Evolutionary conservation across 2,888 invertebrate species (phyloP).

Genomic region (Molanna angustata): DNA sequence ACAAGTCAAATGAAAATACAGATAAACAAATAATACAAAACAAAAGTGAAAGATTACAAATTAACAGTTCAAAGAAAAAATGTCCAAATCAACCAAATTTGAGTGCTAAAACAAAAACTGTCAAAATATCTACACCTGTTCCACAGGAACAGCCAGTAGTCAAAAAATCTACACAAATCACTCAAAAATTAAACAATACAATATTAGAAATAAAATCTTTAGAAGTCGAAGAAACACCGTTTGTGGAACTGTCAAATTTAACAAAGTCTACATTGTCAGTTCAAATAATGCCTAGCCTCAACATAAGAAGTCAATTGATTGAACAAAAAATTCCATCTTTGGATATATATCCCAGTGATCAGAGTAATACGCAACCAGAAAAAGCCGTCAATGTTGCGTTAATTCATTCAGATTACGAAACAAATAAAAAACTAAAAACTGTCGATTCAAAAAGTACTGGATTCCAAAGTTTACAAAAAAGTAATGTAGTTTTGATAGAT

Average conservation of each 20-base stretch:
- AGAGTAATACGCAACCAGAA: conserved; percentile 19
- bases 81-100: not conserved
- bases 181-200: conserved; percentile 31
- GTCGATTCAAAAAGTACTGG: not conserved
- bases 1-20: not conserved
- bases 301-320: conserved; percentile 51
- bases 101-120: not conserved
- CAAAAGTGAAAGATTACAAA: not conserved
- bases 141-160: not conserved
- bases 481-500: not conserved
- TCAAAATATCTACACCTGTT: not conserved
- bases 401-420: conserved; percentile 18
- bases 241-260: conserved; percentile 40
- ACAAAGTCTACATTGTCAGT: conserved; percentile 40
- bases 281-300: conserved; percentile 53
- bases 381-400: conserved; percentile 25
- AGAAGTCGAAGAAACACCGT: conserved; percentile 15
- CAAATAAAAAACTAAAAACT: conserved; percentile 17
- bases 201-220: conserved; percentile 45
- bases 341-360: conserved; percentile 47
- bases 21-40: not conserved
- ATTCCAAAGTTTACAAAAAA: not conserved
- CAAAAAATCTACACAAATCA: not conserved
- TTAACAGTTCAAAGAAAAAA: not conserved
- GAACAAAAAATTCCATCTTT: conserved; percentile 52